Evolutionary conservation across 2,797 vertebrate species (phyloP).

Genomic region (Lithobates sylvaticus): DNA sequence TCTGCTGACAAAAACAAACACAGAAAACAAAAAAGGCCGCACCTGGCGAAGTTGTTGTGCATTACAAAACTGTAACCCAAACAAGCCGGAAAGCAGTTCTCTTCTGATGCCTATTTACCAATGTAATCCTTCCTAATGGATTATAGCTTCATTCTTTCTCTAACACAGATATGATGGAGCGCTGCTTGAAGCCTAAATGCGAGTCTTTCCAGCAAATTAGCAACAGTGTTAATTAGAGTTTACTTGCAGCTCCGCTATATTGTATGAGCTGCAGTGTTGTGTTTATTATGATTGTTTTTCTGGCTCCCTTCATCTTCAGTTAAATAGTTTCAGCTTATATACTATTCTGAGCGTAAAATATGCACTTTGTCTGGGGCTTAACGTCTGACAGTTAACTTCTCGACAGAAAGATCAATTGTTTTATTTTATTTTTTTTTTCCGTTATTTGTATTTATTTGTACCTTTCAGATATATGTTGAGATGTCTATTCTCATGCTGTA

Average conservation of each 20-base stretch:
- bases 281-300: slow-evolving; percentile 76
- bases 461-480: neutral
- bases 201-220: slow-evolving; percentile 81
- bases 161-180: slow-evolving; percentile 77
- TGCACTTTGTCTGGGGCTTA: slow-evolving; percentile 33
- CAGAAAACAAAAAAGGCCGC: slow-evolving; percentile 69
- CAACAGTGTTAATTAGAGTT: slow-evolving; percentile 82
- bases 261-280: slow-evolving; percentile 70
- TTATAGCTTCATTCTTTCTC: slow-evolving; percentile 77
- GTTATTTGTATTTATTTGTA: neutral
- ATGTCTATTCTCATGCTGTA: neutral
- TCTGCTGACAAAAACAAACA: slow-evolving; percentile 58
- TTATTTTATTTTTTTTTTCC: neutral
- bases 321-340: slow-evolving; percentile 60
- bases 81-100: slow-evolving; percentile 76
- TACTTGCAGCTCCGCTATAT: slow-evolving; percentile 75
- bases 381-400: slow-evolving; percentile 5
- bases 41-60: slow-evolving; percentile 72
- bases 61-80: slow-evolving; percentile 73
- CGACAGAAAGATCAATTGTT: slow-evolving; percentile 13
- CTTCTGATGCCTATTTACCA: slow-evolving; percentile 77
- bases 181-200: slow-evolving; percentile 77
- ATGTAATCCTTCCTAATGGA: slow-evolving; percentile 78
- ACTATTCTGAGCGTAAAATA: slow-evolving; percentile 52
- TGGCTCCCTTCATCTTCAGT: slow-evolving; percentile 72